Conservation (phyloP, 2,888 invertebrate species). For the Linnaemya tessellans region DNA sequence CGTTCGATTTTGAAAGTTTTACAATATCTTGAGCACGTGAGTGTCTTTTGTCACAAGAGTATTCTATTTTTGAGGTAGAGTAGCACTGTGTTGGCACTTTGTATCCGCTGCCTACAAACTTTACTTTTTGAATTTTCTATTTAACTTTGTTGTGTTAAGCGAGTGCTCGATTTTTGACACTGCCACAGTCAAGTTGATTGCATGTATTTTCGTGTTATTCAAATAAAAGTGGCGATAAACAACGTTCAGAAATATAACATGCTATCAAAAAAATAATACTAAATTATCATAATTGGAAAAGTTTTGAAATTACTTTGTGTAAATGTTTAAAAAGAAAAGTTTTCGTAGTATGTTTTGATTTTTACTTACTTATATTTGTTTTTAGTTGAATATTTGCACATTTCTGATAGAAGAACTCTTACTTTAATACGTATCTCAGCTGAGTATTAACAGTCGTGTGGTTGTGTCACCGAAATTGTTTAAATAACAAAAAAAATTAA, state of each 20-base stretch:
- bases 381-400: background rate
- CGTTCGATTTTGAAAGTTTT: background rate
- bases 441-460: no score
- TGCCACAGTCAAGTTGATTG: constrained; percentile 4
- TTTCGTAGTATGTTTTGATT: constrained; percentile 17
- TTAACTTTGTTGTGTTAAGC: background rate
- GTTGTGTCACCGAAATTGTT: no score
- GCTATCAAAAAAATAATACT: constrained; percentile 34
- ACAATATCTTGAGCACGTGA: background rate
- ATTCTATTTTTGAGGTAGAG: background rate
- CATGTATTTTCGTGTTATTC: constrained; percentile 43
- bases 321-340: constrained; percentile 23
- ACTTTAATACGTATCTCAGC: no score
- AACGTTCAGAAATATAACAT: constrained; percentile 12
- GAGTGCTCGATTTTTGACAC: background rate
- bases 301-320: constrained; percentile 50
- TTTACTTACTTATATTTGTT: background rate
- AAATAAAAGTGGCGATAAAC: constrained; percentile 62
- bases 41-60: background rate
- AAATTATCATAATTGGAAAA: constrained; percentile 68
- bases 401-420: background rate
- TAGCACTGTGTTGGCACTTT: background rate
- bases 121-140: constrained; percentile 3
- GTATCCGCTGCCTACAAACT: background rate
- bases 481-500: no score